A percentile compares a stretch with the other conserved stretches of the same genome.
Conservation (phyloP, 2,797 vertebrate species). For the Schizothorax lantsangensis region DNA sequence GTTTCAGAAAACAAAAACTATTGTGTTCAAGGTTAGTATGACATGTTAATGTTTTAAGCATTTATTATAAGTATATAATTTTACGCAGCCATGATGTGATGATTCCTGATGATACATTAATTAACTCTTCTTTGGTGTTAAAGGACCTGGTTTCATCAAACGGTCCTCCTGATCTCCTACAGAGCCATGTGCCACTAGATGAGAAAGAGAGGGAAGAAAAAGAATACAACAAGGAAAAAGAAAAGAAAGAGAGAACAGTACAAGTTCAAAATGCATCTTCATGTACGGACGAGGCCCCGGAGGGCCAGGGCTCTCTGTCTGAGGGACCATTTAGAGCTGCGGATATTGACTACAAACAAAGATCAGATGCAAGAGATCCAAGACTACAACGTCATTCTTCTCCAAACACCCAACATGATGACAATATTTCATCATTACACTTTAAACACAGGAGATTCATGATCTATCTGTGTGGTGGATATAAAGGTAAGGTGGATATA, state of each 20-base stretch:
- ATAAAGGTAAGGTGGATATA: slow-evolving; percentile 67
- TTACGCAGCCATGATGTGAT: neutral
- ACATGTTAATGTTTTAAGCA: neutral
- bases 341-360: slow-evolving; percentile 5
- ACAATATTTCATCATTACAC: slow-evolving; percentile 33
- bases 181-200: slow-evolving; percentile 40
- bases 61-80: neutral
- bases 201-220: slow-evolving; percentile 12
- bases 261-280: neutral
- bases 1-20: slow-evolving; percentile 43
- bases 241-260: neutral
- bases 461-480: slow-evolving; percentile 76
- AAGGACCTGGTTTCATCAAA: slow-evolving; percentile 13
- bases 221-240: slow-evolving; percentile 16
- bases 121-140: slow-evolving; percentile 17
- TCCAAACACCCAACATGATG: slow-evolving; percentile 49
- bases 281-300: slow-evolving; percentile 34
- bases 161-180: slow-evolving; percentile 34
- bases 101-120: neutral
- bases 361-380: slow-evolving; percentile 7
- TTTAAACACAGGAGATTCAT: slow-evolving; percentile 70
- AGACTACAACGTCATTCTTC: neutral
- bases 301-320: slow-evolving; percentile 35
- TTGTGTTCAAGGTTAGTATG: slow-evolving; percentile 62
- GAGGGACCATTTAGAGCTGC: slow-evolving; percentile 3